Conservation (phyloP, 1,140 invertebrate species). For the Papilio glaucus region DNA sequence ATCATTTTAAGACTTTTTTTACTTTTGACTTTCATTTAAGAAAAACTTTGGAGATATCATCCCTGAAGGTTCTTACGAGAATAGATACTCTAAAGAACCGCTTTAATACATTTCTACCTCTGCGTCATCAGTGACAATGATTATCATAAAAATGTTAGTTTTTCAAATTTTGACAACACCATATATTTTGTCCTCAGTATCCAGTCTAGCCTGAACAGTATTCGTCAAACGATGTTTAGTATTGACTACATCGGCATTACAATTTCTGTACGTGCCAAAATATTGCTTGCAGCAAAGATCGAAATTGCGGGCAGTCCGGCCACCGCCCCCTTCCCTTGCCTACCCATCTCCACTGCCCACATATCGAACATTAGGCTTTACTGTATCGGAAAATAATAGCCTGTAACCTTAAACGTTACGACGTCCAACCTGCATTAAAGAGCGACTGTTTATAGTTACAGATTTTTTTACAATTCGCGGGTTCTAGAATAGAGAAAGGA, state of each 20-base stretch:
- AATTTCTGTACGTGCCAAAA: conserved; percentile 25
- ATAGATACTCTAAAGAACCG: no score
- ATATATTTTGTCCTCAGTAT: background rate
- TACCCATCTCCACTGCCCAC: conserved; percentile 4
- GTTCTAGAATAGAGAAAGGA: no score
- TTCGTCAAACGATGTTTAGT: conserved; percentile 21
- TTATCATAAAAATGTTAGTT: no score
- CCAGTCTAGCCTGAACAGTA: background rate
- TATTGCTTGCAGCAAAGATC: conserved; percentile 11
- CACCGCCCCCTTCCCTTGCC: background rate
- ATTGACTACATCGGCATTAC: conserved; percentile 6
- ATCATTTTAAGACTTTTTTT: no score
- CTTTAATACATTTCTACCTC: background rate
- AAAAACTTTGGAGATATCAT: no score
- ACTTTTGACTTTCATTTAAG: no score
- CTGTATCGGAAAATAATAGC: conserved; percentile 25
- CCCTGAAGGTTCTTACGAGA: no score
- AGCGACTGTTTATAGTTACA: background rate
- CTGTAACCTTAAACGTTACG: conserved; percentile 15
- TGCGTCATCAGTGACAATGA: no score
- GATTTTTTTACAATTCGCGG: background rate
- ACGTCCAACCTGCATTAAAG: conserved; percentile 6
- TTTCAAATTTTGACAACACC: background rate
- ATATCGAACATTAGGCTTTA: conserved; percentile 6
- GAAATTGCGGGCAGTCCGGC: conserved; percentile 10